Conservation (phyloP, 2,797 vertebrate genomes). For the Glossophaga mutica region DNA sequence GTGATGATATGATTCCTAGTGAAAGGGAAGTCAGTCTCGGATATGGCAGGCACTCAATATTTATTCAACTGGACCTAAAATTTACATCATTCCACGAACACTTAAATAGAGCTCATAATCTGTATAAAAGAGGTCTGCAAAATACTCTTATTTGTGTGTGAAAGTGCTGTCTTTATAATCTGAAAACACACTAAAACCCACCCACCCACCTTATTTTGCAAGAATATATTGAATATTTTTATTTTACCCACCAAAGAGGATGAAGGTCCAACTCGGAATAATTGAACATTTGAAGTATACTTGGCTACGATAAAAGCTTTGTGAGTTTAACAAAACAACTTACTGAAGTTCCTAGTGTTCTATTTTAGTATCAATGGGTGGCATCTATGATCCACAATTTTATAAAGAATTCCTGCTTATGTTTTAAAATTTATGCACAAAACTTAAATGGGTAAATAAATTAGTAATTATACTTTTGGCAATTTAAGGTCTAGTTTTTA, state of each 20-base stretch:
- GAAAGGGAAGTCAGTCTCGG: slow-evolving; percentile 65
- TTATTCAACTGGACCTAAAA: slow-evolving; percentile 65
- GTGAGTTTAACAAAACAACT: slow-evolving; percentile 26
- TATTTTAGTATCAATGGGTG: slow-evolving; percentile 35
- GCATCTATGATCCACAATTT: slow-evolving; percentile 36
- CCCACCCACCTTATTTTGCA: slow-evolving; percentile 12
- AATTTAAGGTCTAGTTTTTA: slow-evolving; percentile 57
- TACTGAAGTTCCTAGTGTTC: slow-evolving; percentile 13
- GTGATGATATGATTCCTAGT: slow-evolving; percentile 67
- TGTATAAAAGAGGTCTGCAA: slow-evolving; percentile 65
- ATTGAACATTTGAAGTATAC: slow-evolving; percentile 21
- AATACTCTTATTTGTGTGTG: slow-evolving; percentile 61
- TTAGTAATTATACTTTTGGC: slow-evolving; percentile 27
- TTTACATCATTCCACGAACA: slow-evolving; percentile 61
- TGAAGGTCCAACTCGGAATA: slow-evolving; percentile 24
- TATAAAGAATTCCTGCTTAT: slow-evolving; percentile 19
- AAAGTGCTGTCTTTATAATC: slow-evolving; percentile 69
- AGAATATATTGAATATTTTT: slow-evolving; percentile 51
- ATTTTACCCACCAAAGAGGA: slow-evolving; percentile 42
- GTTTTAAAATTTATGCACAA: slow-evolving; percentile 49
- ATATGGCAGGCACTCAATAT: slow-evolving; percentile 72
- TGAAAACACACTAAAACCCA: slow-evolving; percentile 58
- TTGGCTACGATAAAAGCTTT: slow-evolving; percentile 16
- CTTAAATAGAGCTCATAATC: slow-evolving; percentile 63
- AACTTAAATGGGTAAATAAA: slow-evolving; percentile 51